These are phyloP conservation scores for Micromys minutus DNA, from an alignment of 2,113 vertebrate species.

Conservation along the genomic window DNA sequence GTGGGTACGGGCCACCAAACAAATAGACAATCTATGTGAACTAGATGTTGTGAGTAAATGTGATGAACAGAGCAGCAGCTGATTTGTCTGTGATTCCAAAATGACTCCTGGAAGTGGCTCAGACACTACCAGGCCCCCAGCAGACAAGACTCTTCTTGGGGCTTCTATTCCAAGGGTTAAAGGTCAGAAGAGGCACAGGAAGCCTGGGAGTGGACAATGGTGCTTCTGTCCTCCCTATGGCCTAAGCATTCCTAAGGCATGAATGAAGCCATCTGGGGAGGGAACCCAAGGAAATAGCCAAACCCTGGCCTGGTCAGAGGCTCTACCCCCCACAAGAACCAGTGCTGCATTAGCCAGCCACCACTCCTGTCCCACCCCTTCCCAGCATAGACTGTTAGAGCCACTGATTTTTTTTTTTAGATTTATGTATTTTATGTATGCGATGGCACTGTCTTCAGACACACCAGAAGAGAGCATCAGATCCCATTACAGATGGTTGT, in stretches of 20 bases:
- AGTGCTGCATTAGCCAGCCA: not conserved
- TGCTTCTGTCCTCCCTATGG: constrained; percentile 63
- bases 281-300: not conserved
- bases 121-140: not conserved
- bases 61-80: too few relatives aligned
- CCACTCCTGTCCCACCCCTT: not conserved
- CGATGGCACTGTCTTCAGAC: too few relatives aligned
- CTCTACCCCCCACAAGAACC: not conserved
- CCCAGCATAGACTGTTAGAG: not conserved
- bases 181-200: constrained; percentile 67
- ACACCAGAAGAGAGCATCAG: too few relatives aligned
- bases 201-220: constrained; percentile 73
- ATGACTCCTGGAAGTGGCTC: constrained; percentile 27
- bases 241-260: constrained; percentile 77
- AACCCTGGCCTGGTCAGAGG: not conserved
- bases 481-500: too few relatives aligned
- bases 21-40: not conserved
- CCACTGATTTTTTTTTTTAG: too few relatives aligned
- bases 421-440: too few relatives aligned
- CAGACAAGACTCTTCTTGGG: not conserved
- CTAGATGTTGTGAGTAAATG: not conserved
- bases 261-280: constrained; percentile 49
- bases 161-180: constrained; percentile 59
- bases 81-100: not conserved
- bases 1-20: not conserved